Base-by-base conservation (phyloP, 2,797 vertebrate species). In the Leucoraja ocellata region DNA sequence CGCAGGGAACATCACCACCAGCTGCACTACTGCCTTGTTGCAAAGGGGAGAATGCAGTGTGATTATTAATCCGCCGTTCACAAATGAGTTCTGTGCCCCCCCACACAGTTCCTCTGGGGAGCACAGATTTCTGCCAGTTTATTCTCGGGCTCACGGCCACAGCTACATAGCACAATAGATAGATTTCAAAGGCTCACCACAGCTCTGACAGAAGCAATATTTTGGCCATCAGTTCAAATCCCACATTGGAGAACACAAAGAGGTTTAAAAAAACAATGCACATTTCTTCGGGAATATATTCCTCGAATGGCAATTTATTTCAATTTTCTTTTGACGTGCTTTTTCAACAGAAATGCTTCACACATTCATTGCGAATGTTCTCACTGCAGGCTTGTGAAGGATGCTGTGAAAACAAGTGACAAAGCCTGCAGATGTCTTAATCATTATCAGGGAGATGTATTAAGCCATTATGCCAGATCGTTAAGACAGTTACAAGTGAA, bases 21-120 rank as follows among this genome's bases (percentile, higher is more conserved):
- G 61, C 84, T 68, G 84, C 32, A 63, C 61, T 21, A 32, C 63
- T 88, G n/a, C 36, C 32, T 88, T 21, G 84, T 68, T 88, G 84
- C 84, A 88, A 23, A 74, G 21, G 84, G 61, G 21, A 65, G 84
- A 88, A 88, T 68, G 63, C 63, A 36, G 16, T 88, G 61, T 36
- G n/a, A 7, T 68, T 88, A 88, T 88, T 68, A 88, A 88, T 36
- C 14, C n/a, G 10, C 39, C 14, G n/a, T 21, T 88, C 28, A 61
- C 63, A 88, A 68, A 88, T 88, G 65, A 88, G 63, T 68, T 88
- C 84, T 88, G 84, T 68, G 84, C 84, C 21, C 21, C n/a, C 63
- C 68, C 1, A 65, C 21, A 2, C 84, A 36, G 16, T 14, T 88
- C 84, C 14, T 68, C 1, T 88, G 84, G 84, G 84, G 1, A 21